These are phyloP conservation scores for Gnathonemus longibarbis DNA, from an alignment of 2,113 vertebrate genomes.

Conservation along the genomic window DNA sequence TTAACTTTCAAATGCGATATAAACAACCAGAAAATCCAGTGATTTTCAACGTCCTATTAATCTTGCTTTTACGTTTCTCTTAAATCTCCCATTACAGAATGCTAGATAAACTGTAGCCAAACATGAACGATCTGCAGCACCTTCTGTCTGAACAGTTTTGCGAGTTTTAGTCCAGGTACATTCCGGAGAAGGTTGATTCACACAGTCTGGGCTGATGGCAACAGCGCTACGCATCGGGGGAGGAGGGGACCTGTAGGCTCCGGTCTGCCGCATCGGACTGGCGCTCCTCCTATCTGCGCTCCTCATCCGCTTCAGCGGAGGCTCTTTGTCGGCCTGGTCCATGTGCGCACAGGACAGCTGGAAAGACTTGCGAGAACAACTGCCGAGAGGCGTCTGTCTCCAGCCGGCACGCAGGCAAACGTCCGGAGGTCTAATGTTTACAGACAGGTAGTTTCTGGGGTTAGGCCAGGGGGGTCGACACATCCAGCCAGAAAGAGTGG, in stretches of 20 bases:
- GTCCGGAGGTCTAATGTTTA: conserved; percentile 35
- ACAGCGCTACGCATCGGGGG: background rate
- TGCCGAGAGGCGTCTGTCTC: conserved; percentile 39
- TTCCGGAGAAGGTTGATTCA: background rate
- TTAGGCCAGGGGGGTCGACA: conserved; percentile 47
- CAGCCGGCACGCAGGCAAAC: conserved; percentile 26
- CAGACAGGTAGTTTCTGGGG: conserved; percentile 40
- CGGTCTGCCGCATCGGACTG: background rate
- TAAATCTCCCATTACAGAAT: background rate
- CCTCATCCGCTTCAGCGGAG: conserved; percentile 64
- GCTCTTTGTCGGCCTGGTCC: conserved; percentile 61
- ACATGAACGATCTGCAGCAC: background rate
- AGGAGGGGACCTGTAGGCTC: background rate
- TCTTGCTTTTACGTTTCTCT: background rate
- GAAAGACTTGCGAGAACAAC: conserved; percentile 47
- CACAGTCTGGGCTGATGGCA: background rate
- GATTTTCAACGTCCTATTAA: background rate
- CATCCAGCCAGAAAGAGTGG: conserved; percentile 57
- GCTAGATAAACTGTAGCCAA: background rate
- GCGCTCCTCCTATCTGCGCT: conserved; percentile 38
- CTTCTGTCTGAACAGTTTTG: background rate
- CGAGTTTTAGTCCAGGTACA: background rate
- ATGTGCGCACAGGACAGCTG: conserved; percentile 56
- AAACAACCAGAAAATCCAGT: background rate
- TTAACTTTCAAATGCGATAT: background rate